These are phyloP conservation scores for Myiagra hebetior DNA, from an alignment of 2,113 vertebrate species.

Conservation along the genomic window DNA sequence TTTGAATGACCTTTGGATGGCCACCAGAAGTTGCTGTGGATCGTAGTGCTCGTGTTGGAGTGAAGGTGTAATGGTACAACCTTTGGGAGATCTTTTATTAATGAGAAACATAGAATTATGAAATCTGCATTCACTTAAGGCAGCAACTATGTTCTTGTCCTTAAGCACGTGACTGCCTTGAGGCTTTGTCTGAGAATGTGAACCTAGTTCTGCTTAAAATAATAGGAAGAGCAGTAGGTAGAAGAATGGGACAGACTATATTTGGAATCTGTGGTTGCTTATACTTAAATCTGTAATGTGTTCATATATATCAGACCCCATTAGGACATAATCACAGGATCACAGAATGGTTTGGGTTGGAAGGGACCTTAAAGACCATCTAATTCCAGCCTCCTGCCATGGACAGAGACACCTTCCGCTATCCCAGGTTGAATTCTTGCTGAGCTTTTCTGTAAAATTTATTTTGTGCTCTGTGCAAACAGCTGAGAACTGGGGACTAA, in stretches of 20 bases:
- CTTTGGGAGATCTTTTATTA: not conserved
- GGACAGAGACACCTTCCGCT: not conserved
- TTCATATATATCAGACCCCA: not conserved
- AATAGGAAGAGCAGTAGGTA: not conserved
- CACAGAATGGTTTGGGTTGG: not conserved
- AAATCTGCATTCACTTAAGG: not conserved
- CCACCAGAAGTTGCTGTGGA: not conserved
- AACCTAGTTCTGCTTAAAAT: not conserved
- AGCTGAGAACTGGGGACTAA: not conserved
- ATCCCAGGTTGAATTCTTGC: not conserved
- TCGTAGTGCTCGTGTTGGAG: not conserved
- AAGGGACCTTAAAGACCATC: not conserved
- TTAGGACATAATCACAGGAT: not conserved
- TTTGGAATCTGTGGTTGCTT: not conserved
- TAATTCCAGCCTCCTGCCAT: rapidly evolving
- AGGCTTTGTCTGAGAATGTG: not conserved
- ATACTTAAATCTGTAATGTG: not conserved
- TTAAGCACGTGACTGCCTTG: not conserved
- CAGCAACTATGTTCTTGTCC: not conserved
- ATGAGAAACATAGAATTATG: not conserved
- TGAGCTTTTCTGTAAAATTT: not conserved
- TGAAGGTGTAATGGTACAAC: not conserved
- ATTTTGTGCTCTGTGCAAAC: not conserved
- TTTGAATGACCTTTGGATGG: not conserved
- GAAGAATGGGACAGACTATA: not conserved